Percentiles rank a stretch among this genome's conserved stretches.
Conservation (phyloP, 1,140 invertebrate species). For the Akabosia matsudoensis region DNA sequence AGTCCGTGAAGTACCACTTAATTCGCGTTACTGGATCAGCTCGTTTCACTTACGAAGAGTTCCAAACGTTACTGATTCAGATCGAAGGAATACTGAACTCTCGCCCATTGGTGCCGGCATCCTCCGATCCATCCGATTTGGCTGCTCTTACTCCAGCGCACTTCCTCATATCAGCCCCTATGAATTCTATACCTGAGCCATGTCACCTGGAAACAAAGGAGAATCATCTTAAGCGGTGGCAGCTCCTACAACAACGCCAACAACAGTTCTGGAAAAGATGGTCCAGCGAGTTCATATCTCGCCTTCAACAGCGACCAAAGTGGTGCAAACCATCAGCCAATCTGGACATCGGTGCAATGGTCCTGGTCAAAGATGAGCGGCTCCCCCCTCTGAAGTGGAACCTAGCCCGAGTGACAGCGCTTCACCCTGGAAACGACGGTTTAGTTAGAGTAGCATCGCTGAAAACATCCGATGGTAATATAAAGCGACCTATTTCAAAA, state of each 20-base stretch:
- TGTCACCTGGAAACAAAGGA: neutral
- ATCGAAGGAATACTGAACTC: slow-evolving; percentile 49
- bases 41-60: slow-evolving; percentile 46
- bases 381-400: slow-evolving; percentile 27
- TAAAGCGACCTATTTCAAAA: neutral
- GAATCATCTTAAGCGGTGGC: slow-evolving; percentile 18
- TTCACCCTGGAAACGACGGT: slow-evolving; percentile 35
- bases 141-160: slow-evolving; percentile 44
- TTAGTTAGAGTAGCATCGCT: neutral
- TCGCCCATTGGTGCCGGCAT: slow-evolving; percentile 41
- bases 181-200: slow-evolving; percentile 1
- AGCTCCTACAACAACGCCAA: slow-evolving; percentile 4
- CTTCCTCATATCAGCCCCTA: slow-evolving; percentile 30
- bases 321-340: slow-evolving; percentile 41
- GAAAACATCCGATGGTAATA: neutral
- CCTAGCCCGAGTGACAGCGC: slow-evolving; percentile 34
- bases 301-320: slow-evolving; percentile 45
- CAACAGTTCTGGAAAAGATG: slow-evolving; percentile 23
- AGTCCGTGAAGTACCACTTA: slow-evolving; percentile 34
- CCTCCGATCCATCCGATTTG: slow-evolving; percentile 47
- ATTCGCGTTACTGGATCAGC: slow-evolving; percentile 27
- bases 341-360: slow-evolving; percentile 32
- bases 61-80: slow-evolving; percentile 46
- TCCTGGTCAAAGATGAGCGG: slow-evolving; percentile 35
- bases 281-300: slow-evolving; percentile 22